A percentile compares a stretch with the other conserved stretches of the same genome.
Evolutionary conservation across 2,797 vertebrate genomes (phyloP).

Genomic region (Malurus splendens): DNA sequence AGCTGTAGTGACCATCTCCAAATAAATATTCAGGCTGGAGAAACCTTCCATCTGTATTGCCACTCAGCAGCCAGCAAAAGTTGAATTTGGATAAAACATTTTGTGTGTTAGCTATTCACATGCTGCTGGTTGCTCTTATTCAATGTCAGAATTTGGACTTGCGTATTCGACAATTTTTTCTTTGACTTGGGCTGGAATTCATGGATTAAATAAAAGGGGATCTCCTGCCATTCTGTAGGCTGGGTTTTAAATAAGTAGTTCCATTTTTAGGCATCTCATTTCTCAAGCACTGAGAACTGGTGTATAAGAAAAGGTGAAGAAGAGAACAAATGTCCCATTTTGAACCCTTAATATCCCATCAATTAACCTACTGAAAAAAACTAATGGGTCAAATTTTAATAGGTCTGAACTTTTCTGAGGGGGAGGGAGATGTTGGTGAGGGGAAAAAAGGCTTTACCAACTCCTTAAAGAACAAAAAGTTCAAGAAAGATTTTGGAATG

Average conservation of each 20-base stretch:
- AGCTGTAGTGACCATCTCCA: not conserved
- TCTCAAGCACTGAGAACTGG: not conserved
- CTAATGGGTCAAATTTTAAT: not conserved
- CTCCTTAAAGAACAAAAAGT: not conserved
- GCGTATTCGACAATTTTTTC: not conserved
- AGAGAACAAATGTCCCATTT: not conserved
- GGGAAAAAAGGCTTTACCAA: not conserved
- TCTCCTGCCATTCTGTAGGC: not conserved
- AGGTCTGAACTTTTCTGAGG: not conserved
- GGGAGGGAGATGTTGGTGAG: not conserved
- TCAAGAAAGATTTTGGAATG: not conserved
- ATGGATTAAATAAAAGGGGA: not conserved
- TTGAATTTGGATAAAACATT: not conserved
- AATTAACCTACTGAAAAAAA: not conserved
- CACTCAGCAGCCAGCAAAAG: not conserved
- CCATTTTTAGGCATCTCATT: not conserved
- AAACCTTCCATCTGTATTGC: not conserved
- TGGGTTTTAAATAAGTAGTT: not conserved
- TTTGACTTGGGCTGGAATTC: not conserved
- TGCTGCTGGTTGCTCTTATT: not conserved
- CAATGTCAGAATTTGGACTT: not conserved
- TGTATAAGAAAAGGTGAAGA: not conserved
- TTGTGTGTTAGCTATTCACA: not conserved
- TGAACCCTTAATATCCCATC: not conserved
- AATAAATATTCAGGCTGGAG: not conserved